phyloP scores from a whole-genome alignment of 1,140 invertebrate species.

The Mya arenaria region DNA sequence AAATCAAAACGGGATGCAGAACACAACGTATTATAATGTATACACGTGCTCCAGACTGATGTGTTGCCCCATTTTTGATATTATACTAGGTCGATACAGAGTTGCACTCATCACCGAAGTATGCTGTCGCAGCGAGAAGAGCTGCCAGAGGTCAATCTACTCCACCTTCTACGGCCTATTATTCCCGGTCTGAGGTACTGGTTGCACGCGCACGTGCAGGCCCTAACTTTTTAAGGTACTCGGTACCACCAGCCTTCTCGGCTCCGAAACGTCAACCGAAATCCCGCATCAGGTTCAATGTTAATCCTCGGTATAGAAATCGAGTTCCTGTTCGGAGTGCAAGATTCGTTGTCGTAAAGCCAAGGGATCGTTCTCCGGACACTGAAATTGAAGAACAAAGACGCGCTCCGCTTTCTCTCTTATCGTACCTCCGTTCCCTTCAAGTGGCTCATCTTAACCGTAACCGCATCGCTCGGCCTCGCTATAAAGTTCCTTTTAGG shows the following conservation, averaged over 20 bases:
- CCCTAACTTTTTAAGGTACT: conserved; percentile 45
- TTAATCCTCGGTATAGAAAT: conserved; percentile 49
- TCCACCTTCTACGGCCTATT: conserved; percentile 27
- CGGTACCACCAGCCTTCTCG: conserved; percentile 54
- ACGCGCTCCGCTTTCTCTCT: conserved; percentile 52
- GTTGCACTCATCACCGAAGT: conserved; percentile 44
- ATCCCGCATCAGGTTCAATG: conserved; percentile 38
- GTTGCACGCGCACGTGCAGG: conserved; percentile 50
- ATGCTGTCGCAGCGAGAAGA: conserved; percentile 33
- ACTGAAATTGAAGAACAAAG: conserved; percentile 40
- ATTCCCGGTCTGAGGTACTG: conserved; percentile 36
- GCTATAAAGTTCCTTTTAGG: conserved; percentile 34
- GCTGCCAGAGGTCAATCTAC: conserved; percentile 34
- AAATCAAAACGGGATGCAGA: conserved; percentile 16
- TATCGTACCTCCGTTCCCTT: conserved; percentile 55
- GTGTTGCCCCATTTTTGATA: conserved; percentile 37
- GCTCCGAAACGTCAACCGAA: conserved; percentile 9
- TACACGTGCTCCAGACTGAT: background rate
- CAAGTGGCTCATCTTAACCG: conserved; percentile 22
- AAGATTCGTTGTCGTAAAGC: background rate
- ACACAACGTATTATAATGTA: background rate
- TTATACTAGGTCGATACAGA: conserved; percentile 48
- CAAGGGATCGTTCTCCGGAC: conserved; percentile 36
- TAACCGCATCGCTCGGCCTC: conserved; percentile 12
- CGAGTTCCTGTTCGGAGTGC: conserved; percentile 27